Evolutionary conservation across 1,140 invertebrate genomes (phyloP), one percentile per base, ranked within the genome.

Genomic region (Scaptomyza graminum): DNA sequence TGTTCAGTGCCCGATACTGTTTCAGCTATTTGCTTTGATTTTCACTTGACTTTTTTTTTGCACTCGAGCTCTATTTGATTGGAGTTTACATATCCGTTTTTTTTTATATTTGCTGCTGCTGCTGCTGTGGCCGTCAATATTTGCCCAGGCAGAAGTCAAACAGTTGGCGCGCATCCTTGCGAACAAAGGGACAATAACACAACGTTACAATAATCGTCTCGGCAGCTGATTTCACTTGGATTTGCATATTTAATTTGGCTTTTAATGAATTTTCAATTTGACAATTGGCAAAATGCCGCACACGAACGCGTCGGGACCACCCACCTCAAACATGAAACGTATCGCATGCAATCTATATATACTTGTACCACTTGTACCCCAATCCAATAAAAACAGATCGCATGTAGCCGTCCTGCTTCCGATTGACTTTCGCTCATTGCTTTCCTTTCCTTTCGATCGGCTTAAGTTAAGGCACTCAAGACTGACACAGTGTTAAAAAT

Each of bases 261-360:
- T 90, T 90, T 90, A 90, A 90, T 90, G 89, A 90, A 85, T 90
- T 89, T 90, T 80, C 79, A 85, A 90, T 78, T 89, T 85, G 78
- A 85, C 81, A 89, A 85, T 88, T 84, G 83, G 65, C 76, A 73
- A 87, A 85, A 85, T 87, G 78, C 79, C 82, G 69, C 83, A 87
- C 83, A 82, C 64, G 74, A 64, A 74, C 47, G 56, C 60, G 50
- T 44, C 59, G 51, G 44, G 69, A 31, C 84, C 84, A 88, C 84
- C 84, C 84, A 76, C 83, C 18, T 71, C 57, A 15, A 28, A 13
- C 47, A 54, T 50, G 63, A 69, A 46, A 67, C 50, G 22, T 13
- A 8, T 18, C 65, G 61, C 81, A 82, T 80, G 81, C 65, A 62
- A 67, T 28, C 13, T 37, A 1, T 15, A 5, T 41, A 50, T 46